Percentiles rank a stretch among this genome's conserved stretches.
These are phyloP conservation scores for Plectropomus leopardus DNA, from an alignment of 2,113 vertebrate species.

Conservation along the genomic window DNA sequence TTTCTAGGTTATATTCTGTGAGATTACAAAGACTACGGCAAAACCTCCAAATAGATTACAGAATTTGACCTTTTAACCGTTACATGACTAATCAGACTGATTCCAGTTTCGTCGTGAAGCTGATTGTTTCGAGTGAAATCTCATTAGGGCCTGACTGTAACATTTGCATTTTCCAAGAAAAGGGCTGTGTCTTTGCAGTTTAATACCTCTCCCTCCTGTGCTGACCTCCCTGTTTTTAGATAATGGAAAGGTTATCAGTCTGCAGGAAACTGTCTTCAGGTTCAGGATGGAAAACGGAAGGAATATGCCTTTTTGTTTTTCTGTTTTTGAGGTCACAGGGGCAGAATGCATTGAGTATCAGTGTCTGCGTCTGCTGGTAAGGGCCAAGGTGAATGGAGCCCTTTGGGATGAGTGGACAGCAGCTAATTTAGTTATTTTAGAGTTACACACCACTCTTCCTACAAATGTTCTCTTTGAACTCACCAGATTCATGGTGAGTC, in stretches of 20 bases:
- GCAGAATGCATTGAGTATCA: background rate
- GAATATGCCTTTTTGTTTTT: slow-evolving; percentile 41
- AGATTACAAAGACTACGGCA: background rate
- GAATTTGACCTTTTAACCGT: background rate
- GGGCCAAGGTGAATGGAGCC: slow-evolving; percentile 8
- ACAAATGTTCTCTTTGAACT: background rate
- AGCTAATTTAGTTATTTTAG: slow-evolving; percentile 4
- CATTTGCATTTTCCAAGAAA: slow-evolving; percentile 46
- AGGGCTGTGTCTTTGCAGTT: background rate
- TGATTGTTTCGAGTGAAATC: background rate
- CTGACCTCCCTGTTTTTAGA: slow-evolving; percentile 52
- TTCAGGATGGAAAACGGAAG: slow-evolving; percentile 35
- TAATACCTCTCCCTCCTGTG: background rate
- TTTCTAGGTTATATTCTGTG: background rate
- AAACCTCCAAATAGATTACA: background rate
- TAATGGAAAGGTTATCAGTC: slow-evolving; percentile 69
- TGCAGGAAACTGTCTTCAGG: slow-evolving; percentile 60
- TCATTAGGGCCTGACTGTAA: background rate
- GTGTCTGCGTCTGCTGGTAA: slow-evolving; percentile 12
- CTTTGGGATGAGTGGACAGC: rapidly evolving
- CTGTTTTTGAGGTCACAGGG: slow-evolving; percentile 17
- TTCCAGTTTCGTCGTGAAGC: background rate
- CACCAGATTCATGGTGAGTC: background rate
- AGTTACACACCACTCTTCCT: background rate
- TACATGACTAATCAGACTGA: background rate